phyloP scores from a whole-genome alignment of 2,797 vertebrate genomes.

The Megalops cyprinoides region DNA sequence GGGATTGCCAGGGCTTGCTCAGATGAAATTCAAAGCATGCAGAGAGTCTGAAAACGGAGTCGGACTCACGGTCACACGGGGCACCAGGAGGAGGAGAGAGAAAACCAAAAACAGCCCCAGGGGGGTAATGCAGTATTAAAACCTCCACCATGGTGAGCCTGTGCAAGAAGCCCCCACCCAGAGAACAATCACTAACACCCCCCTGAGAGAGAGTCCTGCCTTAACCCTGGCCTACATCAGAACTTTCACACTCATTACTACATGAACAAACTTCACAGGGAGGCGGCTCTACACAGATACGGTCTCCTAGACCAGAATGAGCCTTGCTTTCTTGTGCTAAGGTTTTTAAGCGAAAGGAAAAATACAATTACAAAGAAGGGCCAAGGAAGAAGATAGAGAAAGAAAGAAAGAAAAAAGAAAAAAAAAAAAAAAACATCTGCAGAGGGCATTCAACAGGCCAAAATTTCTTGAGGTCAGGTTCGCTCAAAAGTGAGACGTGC shows the following conservation, averaged over 20 bases:
- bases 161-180: neutral
- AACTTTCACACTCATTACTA: neutral
- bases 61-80: neutral
- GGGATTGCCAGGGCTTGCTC: constrained; percentile 6
- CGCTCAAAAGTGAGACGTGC: neutral
- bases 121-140: neutral
- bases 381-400: neutral
- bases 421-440: neutral
- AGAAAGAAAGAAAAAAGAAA: neutral
- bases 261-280: neutral
- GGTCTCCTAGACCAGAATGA: neutral
- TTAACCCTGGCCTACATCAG: neutral
- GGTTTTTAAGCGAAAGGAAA: neutral
- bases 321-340: neutral
- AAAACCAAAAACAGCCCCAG: neutral
- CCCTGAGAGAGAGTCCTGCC: too few relatives aligned
- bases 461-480: neutral
- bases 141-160: neutral
- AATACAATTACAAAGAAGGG: neutral
- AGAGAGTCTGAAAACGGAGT: neutral
- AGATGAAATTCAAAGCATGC: neutral
- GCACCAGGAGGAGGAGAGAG: neutral
- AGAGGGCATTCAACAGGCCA: neutral
- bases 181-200: neutral
- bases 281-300: neutral